Evolutionary conservation across 2,113 vertebrate species (phyloP), one percentile per base, ranked within the genome.

Genomic region (Halichoerus grypus): DNA sequence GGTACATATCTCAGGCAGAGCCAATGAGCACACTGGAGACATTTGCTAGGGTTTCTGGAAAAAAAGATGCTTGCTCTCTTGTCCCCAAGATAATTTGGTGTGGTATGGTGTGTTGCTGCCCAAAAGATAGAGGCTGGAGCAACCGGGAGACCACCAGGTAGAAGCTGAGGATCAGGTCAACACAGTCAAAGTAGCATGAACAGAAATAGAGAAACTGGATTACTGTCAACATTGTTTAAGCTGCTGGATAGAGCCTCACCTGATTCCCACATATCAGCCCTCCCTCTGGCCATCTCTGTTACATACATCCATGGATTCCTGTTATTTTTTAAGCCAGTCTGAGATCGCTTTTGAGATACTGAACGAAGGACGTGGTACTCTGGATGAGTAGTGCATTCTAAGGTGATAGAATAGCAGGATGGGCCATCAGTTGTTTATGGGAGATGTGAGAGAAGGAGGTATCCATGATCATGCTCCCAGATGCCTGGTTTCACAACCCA

Each of bases 261-360:
- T 28, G 39, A 46, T 76, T 46, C 72, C 39, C 72, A 46, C 39
- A 3, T 28, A 46, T 26, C 72, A 46, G 72, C 24, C 24, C 13
- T 74, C 24, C 22, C 39, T 74, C 39, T 26, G 39, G 36, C 36
- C 69, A 39, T 72, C 71, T 39, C 11, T 42, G 1, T 14, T 13
- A 24, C 2, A 0, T 24, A 15, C 13, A 76, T 15, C 13, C 13
- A 2, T 4, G 39, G 16, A 46, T 76, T 15, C 39, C 7, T 4
- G 13, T 16, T 76, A 28, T 42, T 46, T 42, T 76, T 46, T 14
- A 76, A 76, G 72, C 72, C 72, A 46, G 3, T 46, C 72, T 76
- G 72, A 28, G 39, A 42, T 28, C 13, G 5, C 72, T 46, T 46
- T 14, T 42, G 72, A 28, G 39, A 46, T 15, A 46, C 22, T 76